These are phyloP conservation scores for Pachliopta kotzebuea DNA, from an alignment of 2,888 invertebrate species.

Conservation along the genomic window DNA sequence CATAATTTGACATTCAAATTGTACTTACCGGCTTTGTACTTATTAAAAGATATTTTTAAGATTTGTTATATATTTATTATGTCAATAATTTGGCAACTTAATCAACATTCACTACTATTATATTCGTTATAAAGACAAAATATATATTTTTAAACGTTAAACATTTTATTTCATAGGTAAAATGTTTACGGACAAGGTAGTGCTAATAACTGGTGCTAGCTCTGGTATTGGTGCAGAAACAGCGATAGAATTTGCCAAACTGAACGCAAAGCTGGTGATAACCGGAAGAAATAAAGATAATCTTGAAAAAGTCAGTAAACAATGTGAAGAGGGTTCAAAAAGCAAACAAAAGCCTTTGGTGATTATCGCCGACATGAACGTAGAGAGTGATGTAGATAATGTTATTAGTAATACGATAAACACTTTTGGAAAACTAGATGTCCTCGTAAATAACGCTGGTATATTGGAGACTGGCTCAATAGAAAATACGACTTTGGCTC, in stretches of 20 bases:
- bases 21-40: no score
- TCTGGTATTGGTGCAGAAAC: constrained; percentile 88
- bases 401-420: constrained; percentile 84
- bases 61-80: no score
- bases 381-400: constrained; percentile 83
- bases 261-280: constrained; percentile 82
- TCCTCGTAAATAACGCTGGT: constrained; percentile 94
- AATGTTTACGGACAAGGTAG: constrained; percentile 81
- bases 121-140: no score
- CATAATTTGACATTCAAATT: no score
- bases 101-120: no score
- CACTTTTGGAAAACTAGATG: constrained; percentile 85
- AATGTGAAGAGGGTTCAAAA: constrained; percentile 73
- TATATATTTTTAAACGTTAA: neutral
- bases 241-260: constrained; percentile 83
- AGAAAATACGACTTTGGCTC: constrained; percentile 89
- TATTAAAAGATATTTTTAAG: no score
- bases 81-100: no score
- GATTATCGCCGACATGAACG: constrained; percentile 83
- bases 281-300: constrained; percentile 86
- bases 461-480: constrained; percentile 88
- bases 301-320: constrained; percentile 80
- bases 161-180: constrained; percentile 25
- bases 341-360: constrained; percentile 70
- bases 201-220: constrained; percentile 85